Evolutionary conservation across 2,888 invertebrate species (phyloP).

Genomic region (Furcula furcula): DNA sequence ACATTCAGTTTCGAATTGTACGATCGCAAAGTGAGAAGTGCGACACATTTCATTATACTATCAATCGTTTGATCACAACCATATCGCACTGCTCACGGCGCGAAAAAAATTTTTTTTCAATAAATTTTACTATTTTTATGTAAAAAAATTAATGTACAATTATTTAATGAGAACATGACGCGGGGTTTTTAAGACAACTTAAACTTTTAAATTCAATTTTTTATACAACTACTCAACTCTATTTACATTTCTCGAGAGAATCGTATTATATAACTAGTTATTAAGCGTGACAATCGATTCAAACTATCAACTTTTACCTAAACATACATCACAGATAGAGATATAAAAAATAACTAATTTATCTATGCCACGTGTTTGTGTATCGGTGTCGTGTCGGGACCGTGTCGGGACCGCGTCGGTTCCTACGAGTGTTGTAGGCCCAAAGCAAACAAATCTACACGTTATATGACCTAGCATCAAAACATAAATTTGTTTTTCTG

Average conservation of each 20-base stretch:
- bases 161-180: conserved; percentile 20
- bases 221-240: conserved; percentile 41
- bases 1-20: conserved; percentile 10
- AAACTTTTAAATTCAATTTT: conserved; percentile 44
- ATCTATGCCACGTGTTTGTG: conserved; percentile 31
- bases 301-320: conserved; percentile 76
- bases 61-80: too few relatives aligned
- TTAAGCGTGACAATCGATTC: conserved; percentile 61
- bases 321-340: conserved; percentile 79
- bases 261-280: conserved; percentile 59
- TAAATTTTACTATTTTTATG: conserved; percentile 20
- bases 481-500: conserved; percentile 68
- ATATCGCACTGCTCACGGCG: conserved; percentile 22
- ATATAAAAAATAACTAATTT: conserved; percentile 59
- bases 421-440: conserved; percentile 6
- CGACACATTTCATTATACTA: too few relatives aligned
- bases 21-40: conserved; percentile 12
- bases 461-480: conserved; percentile 45
- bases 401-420: neutral
- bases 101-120: conserved; percentile 11
- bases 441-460: conserved; percentile 40
- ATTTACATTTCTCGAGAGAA: conserved; percentile 57
- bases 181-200: conserved; percentile 34
- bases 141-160: conserved; percentile 27
- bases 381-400: conserved; percentile 6